Evolutionary conservation across 2,888 invertebrate genomes (phyloP), one percentile per base, ranked within the genome.

Genomic region (Watsonalla cultraria): DNA sequence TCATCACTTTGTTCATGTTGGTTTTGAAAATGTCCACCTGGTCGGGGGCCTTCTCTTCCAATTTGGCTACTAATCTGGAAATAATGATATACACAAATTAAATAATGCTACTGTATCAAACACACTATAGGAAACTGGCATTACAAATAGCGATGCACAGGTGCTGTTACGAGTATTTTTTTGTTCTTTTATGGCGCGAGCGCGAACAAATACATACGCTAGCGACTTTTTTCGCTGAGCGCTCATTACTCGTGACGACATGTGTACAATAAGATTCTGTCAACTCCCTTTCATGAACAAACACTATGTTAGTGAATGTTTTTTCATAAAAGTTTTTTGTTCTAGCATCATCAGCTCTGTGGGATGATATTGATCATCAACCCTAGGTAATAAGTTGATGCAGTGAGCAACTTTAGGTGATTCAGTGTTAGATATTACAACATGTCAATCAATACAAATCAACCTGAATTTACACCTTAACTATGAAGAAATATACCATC

Each of bases 1-100:
- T 98, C 95, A 98, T 97, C 59, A 95, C 96, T 92, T 96, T 96
- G 88, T 97, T 97, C 93, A 97, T 96, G 86, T 97, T 97, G 53
- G 94, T 95, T 86, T 98, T 97, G 88, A 98, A 98, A 35, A 95
- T 87, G 7, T 96, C 95, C 60, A 97, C 95, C 92, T 97, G 95
- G 73, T 96, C 96, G 5, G 97, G 97, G 7, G 94, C 80, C 55
- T 91, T 94, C 80, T 96, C 95, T 91, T 96, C 94, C 71, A 97
- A 92, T 90, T 94, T 95, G 60, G 94, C 94, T 71, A 96, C 94
- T 82, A 97, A 92, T 91, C 94, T 95, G 86, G 76, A 92, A 81
- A 33, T 15, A 61, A 51, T 39, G 49, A 37, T 34, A 45, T 47
- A 47, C 46, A 45, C 46, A 53, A 46, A 24, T 35, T 15, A 47